phyloP scores from a whole-genome alignment of 2,113 vertebrate species.

The Etheostoma cragini region DNA sequence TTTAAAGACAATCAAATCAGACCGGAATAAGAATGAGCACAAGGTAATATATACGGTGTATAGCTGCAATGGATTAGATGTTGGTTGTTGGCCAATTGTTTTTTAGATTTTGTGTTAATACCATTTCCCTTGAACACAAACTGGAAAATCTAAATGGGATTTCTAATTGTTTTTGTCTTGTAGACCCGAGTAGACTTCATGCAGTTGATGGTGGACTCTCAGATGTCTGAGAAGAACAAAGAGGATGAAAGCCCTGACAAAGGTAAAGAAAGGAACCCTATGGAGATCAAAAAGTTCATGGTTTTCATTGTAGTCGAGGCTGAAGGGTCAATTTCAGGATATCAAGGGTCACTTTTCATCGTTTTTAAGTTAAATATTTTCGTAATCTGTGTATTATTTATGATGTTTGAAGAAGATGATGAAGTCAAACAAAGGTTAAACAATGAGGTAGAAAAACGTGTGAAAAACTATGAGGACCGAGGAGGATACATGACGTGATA shows the following conservation, averaged over 20 bases:
- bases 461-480: too few relatives aligned
- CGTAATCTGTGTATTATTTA: background rate
- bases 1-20: conserved; percentile 66
- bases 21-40: conserved; percentile 40
- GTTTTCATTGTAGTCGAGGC: background rate
- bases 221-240: conserved; percentile 55
- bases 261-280: conserved; percentile 34
- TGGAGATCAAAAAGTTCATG: background rate
- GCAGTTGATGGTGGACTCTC: conserved; percentile 89
- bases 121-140: background rate
- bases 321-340: conserved; percentile 3
- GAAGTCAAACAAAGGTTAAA: background rate
- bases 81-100: background rate
- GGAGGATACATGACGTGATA: background rate
- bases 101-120: background rate
- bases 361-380: background rate
- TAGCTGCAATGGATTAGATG: background rate
- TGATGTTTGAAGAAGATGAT: too few relatives aligned
- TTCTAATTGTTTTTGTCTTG: conserved; percentile 8
- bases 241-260: conserved; percentile 6
- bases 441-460: too few relatives aligned
- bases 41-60: conserved; percentile 38
- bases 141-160: background rate
- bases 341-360: background rate
- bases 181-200: conserved; percentile 89